Conservation (phyloP, 1,140 invertebrate genomes). For the Luehdorfia chinensis region DNA sequence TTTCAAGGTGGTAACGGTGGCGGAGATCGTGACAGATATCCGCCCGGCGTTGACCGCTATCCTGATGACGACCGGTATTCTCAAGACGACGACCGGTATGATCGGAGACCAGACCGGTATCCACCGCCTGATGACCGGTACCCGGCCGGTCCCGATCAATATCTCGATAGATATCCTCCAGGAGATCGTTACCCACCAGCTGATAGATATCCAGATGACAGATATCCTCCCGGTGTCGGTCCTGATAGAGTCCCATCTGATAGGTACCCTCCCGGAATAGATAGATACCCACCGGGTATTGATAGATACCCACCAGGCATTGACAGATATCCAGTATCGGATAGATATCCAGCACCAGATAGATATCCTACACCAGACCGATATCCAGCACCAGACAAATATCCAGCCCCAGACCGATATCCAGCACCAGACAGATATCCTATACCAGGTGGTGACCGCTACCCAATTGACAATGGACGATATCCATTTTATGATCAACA, state of each 20-base stretch:
- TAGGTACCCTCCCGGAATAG: constrained; percentile 30
- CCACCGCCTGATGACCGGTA: constrained; percentile 27
- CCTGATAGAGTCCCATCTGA: constrained; percentile 32
- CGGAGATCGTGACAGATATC: constrained; percentile 63
- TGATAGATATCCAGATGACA: constrained; percentile 27
- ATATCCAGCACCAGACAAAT: constrained; percentile 56
- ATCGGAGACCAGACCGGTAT: constrained; percentile 27
- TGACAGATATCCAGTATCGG: constrained; percentile 39
- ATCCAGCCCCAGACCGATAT: constrained; percentile 43
- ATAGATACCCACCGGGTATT: constrained; percentile 51
- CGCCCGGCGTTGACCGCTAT: constrained; percentile 76
- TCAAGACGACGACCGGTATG: constrained; percentile 55
- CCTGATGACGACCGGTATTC: constrained; percentile 60
- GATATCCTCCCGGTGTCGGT: constrained; percentile 25
- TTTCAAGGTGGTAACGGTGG: constrained; percentile 64
- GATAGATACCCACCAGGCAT: constrained; percentile 60
- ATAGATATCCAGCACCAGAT: constrained; percentile 47
- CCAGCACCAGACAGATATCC: constrained; percentile 32
- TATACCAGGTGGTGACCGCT: constrained; percentile 44
- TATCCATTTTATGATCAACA: constrained; percentile 52
- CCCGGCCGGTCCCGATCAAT: constrained; percentile 23
- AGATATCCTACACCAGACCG: constrained; percentile 41
- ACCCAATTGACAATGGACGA: constrained; percentile 56
- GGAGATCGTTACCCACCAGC: constrained; percentile 28
- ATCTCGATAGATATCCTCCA: constrained; percentile 24